phyloP scores from a whole-genome alignment of 2,113 vertebrate genomes.

The Phrynosoma blainvillii region DNA sequence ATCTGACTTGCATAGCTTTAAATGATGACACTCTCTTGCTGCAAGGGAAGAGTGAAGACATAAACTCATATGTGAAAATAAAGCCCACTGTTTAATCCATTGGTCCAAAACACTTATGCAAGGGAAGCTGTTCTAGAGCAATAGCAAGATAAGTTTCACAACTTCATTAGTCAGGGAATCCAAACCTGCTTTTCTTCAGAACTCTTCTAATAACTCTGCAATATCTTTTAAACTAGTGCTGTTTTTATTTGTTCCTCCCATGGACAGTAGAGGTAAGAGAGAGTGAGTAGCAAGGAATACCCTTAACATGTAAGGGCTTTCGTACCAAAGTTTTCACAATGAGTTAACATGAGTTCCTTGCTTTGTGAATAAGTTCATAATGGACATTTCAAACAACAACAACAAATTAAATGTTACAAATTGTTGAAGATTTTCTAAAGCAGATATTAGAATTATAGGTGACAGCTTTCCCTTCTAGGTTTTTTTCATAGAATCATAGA shows the following conservation, averaged over 20 bases:
- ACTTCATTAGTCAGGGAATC: not conserved
- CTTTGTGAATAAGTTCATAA: slow-evolving; percentile 25
- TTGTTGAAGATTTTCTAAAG: slow-evolving; percentile 27
- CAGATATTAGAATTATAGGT: slow-evolving; percentile 52
- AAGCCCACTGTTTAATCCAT: not conserved
- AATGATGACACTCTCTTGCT: not conserved
- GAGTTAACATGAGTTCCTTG: not conserved
- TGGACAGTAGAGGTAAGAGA: no score
- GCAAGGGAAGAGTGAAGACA: no score
- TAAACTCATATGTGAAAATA: not conserved
- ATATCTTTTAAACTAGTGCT: not conserved
- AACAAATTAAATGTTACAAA: not conserved
- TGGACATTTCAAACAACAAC: slow-evolving; percentile 50
- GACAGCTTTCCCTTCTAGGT: slow-evolving; percentile 32
- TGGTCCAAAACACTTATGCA: not conserved
- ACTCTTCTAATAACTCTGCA: not conserved
- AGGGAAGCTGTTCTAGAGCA: not conserved
- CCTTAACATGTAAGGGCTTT: no score
- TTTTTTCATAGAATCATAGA: no score
- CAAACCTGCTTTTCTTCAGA: not conserved
- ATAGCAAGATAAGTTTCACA: not conserved
- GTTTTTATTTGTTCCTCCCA: no score
- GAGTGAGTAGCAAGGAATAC: no score
- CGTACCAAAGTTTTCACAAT: no score
- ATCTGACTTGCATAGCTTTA: not conserved